A percentile compares a stretch with the other conserved stretches of the same genome.
phyloP scores from a whole-genome alignment of 2,797 vertebrate genomes.

The Halcyon chelicuti region DNA sequence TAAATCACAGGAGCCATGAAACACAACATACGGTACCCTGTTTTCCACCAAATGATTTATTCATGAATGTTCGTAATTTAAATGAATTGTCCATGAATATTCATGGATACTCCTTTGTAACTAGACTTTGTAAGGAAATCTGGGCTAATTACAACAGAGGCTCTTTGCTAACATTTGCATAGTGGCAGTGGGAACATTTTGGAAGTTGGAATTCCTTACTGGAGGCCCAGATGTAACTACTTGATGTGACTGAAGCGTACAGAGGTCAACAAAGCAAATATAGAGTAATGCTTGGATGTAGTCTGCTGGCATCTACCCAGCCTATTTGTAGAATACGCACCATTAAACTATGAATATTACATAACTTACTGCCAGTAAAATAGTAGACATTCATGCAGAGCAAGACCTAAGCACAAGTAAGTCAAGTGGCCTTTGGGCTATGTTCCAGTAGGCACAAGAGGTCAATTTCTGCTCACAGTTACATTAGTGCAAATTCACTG shows the following conservation, averaged over 20 bases:
- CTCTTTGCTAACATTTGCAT: slow-evolving; percentile 49
- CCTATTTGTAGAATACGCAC: slow-evolving; percentile 42
- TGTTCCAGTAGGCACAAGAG: slow-evolving; percentile 35
- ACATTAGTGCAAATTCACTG: slow-evolving; percentile 53
- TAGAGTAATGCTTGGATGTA: slow-evolving; percentile 21
- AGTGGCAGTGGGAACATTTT: slow-evolving; percentile 57
- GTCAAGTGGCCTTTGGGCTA: slow-evolving; percentile 57
- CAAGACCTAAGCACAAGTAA: slow-evolving; percentile 20
- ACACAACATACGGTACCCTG: slow-evolving; percentile 65
- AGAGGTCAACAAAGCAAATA: slow-evolving; percentile 66
- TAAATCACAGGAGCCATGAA: slow-evolving; percentile 68
- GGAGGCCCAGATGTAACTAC: slow-evolving; percentile 55
- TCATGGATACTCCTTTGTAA: slow-evolving; percentile 66
- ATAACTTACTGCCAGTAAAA: slow-evolving; percentile 47
- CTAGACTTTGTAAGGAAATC: slow-evolving; percentile 72
- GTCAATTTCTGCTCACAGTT: slow-evolving; percentile 54
- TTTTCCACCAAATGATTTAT: slow-evolving; percentile 75
- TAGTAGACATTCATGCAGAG: slow-evolving; percentile 34
- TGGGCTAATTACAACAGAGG: slow-evolving; percentile 69
- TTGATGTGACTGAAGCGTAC: slow-evolving; percentile 33
- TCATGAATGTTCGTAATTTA: slow-evolving; percentile 71
- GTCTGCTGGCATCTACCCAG: slow-evolving; percentile 46
- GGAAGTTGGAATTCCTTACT: slow-evolving; percentile 61
- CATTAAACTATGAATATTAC: slow-evolving; percentile 61
- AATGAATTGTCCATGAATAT: slow-evolving; percentile 73